phyloP scores from a whole-genome alignment of 1,140 invertebrate species.

The Brachionus manjavacas region DNA sequence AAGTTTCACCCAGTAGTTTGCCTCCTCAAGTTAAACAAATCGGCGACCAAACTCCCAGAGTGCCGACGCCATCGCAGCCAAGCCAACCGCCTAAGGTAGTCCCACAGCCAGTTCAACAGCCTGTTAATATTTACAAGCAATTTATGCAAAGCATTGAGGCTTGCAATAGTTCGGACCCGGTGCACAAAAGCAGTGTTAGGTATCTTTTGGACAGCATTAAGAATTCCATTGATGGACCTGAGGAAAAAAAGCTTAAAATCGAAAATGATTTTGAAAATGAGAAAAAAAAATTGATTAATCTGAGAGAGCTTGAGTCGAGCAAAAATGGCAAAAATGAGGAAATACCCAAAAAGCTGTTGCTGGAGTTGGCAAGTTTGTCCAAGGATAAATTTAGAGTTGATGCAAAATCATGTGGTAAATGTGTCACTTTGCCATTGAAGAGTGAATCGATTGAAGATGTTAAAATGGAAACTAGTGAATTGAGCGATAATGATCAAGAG shows the following conservation, averaged over 20 bases:
- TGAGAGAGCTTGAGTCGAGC: not conserved
- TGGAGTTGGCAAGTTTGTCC: not conserved
- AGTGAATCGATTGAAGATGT: not conserved
- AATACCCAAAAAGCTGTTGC: not conserved
- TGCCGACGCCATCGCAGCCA: not conserved
- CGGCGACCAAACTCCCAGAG: not conserved
- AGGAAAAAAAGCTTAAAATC: not conserved
- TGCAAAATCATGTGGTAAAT: not conserved
- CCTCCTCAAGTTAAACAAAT: not conserved
- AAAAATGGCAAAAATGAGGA: not conserved
- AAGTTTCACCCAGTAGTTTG: not conserved
- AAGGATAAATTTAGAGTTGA: not conserved
- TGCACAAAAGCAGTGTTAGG: conserved; percentile 39
- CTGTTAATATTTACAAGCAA: not conserved
- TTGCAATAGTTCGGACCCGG: conserved; percentile 13
- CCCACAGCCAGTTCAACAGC: not conserved
- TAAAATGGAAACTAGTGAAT: not conserved
- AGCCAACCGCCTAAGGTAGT: not conserved
- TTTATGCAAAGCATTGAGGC: not conserved
- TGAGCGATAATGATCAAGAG: not conserved
- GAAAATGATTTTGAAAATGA: not conserved
- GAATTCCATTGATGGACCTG: conserved; percentile 21
- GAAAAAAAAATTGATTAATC: conserved; percentile 4
- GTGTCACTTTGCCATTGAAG: not conserved
- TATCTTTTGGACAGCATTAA: conserved; percentile 38